phyloP scores from a whole-genome alignment of 2,888 invertebrate genomes.

The Drosophila meridiana region DNA sequence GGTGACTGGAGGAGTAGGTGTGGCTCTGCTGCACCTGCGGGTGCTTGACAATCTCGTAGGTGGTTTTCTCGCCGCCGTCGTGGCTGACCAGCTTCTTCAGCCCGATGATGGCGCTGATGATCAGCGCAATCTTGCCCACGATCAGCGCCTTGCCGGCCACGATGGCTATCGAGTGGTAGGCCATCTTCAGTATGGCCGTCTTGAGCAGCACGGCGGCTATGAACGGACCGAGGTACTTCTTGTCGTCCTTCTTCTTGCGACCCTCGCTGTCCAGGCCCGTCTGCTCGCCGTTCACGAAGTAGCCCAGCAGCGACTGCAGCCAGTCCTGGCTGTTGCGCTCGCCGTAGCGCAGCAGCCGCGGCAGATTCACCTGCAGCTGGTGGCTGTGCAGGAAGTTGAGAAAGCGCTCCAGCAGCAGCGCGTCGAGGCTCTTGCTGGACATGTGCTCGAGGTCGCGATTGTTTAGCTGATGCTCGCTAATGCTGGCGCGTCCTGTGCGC shows the following conservation, averaged over 20 bases:
- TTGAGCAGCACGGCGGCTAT: constrained; percentile 90
- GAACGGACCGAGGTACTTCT: constrained; percentile 89
- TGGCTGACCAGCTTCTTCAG: constrained; percentile 91
- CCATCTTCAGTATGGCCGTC: constrained; percentile 90
- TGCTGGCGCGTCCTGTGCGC: constrained; percentile 79
- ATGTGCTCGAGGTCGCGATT: constrained; percentile 88
- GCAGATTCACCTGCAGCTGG: constrained; percentile 86
- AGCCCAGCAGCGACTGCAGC: constrained; percentile 85
- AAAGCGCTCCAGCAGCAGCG: constrained; percentile 87
- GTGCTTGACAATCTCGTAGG: constrained; percentile 94
- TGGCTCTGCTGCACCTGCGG: constrained; percentile 93
- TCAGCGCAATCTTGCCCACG: constrained; percentile 93
- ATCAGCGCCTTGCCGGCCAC: constrained; percentile 93
- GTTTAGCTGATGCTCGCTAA: constrained; percentile 85
- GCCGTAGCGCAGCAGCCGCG: constrained; percentile 85
- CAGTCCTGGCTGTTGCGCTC: constrained; percentile 84
- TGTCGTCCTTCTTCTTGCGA: constrained; percentile 87
- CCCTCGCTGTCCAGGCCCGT: constrained; percentile 85
- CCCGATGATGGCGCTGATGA: constrained; percentile 92
- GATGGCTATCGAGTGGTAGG: constrained; percentile 90
- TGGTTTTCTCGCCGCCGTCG: constrained; percentile 91
- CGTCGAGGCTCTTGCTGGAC: constrained; percentile 87
- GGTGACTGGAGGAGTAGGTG: constrained; percentile 89
- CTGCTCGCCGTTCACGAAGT: constrained; percentile 51
- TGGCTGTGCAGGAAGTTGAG: constrained; percentile 88